These are phyloP conservation scores for Drosophila atroscutellata DNA, from an alignment of 2,888 invertebrate genomes.

Conservation along the genomic window DNA sequence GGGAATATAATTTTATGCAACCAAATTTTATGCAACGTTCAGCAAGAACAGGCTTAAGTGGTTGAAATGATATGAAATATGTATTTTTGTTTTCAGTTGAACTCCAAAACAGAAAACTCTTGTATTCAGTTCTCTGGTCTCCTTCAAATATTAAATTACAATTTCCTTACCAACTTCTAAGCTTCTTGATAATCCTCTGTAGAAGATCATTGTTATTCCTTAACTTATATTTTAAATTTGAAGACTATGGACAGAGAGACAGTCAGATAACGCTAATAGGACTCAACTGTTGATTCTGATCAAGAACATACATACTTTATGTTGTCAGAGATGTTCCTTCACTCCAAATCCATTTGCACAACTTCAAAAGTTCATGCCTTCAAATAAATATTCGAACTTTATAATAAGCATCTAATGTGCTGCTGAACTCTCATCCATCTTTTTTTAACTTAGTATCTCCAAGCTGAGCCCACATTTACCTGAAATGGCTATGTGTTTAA, in stretches of 20 bases:
- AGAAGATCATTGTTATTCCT: background rate
- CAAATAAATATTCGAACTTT: background rate
- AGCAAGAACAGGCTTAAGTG: background rate
- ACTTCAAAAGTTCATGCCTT: background rate
- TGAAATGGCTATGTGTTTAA: conserved; percentile 37
- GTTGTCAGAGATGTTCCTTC: background rate
- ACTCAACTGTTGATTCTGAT: background rate
- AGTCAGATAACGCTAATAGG: background rate
- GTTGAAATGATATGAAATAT: background rate
- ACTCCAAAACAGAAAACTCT: background rate
- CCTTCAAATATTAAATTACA: background rate
- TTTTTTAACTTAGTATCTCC: background rate
- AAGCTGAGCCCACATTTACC: background rate
- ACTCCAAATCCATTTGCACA: background rate
- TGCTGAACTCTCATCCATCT: background rate
- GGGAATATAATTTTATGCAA: background rate
- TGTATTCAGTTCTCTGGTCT: background rate
- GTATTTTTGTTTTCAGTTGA: background rate
- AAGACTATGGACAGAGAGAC: background rate
- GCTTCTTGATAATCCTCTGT: rapidly evolving
- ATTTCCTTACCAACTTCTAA: background rate
- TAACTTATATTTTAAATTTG: background rate
- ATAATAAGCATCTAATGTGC: background rate
- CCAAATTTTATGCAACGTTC: background rate
- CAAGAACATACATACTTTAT: background rate